phyloP scores from a whole-genome alignment of 2,888 invertebrate genomes.

The Acrobasis suavella region DNA sequence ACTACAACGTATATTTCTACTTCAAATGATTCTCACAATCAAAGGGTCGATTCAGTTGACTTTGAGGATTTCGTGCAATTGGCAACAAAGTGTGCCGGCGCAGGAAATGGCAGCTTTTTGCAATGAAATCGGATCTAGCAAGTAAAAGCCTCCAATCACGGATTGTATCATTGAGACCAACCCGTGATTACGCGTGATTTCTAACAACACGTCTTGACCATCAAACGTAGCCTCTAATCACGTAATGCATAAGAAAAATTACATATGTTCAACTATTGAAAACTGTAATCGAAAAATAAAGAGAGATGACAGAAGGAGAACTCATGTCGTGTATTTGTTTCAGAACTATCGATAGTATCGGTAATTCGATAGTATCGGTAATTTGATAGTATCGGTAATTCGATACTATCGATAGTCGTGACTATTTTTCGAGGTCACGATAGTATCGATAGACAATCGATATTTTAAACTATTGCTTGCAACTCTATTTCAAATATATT shows the following conservation, averaged over 20 bases:
- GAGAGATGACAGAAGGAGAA: not conserved
- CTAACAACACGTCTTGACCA: slow-evolving; percentile 10
- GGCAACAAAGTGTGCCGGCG: not conserved
- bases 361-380: too few relatives aligned
- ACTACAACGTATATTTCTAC: too few relatives aligned
- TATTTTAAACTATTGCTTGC: too few relatives aligned
- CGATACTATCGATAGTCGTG: too few relatives aligned
- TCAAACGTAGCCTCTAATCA: slow-evolving; percentile 8
- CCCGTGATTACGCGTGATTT: slow-evolving; percentile 12
- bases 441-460: too few relatives aligned
- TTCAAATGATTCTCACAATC: too few relatives aligned
- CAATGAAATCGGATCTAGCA: slow-evolving; percentile 10
- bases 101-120: not conserved
- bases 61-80: not conserved
- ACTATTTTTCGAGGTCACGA: too few relatives aligned
- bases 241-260: slow-evolving; percentile 20
- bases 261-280: slow-evolving; percentile 12
- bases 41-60: too few relatives aligned
- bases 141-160: slow-evolving; percentile 20
- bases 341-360: too few relatives aligned
- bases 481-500: too few relatives aligned
- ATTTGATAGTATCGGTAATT: too few relatives aligned
- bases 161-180: not conserved
- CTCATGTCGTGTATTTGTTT: not conserved
- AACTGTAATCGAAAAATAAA: slow-evolving; percentile 1